Evolutionary conservation across 2,113 vertebrate genomes (phyloP).

Genomic region (Nansenia antarctica): DNA sequence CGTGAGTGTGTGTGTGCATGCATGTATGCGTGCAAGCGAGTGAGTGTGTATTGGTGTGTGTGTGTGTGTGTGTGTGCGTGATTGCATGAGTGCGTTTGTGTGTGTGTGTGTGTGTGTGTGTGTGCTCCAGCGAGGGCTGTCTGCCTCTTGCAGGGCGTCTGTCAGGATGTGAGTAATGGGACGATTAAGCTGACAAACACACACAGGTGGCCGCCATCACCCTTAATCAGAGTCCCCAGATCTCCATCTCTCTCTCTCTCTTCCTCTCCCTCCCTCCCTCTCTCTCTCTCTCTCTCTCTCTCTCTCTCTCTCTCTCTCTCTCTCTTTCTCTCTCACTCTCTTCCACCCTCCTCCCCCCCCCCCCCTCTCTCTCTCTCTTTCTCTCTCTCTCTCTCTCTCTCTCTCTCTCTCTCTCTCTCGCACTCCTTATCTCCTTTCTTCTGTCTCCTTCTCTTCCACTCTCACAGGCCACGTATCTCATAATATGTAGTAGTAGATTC

Average conservation of each 20-base stretch:
- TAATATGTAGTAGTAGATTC: no score
- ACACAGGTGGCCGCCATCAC: constrained; percentile 28
- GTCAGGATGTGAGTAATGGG: constrained; percentile 30
- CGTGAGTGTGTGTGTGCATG: not conserved
- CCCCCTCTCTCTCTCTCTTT: not conserved
- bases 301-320: not conserved
- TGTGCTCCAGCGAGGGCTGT: not conserved
- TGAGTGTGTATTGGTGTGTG: not conserved
- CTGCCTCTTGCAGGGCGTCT: constrained; percentile 7
- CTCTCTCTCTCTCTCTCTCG: not conserved
- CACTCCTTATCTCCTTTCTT: no score
- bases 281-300: not conserved
- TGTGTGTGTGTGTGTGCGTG: not conserved
- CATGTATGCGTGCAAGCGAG: no score
- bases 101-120: not conserved
- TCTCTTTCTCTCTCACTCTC: not conserved
- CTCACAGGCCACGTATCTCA: not conserved
- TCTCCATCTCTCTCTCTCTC: constrained; percentile 5
- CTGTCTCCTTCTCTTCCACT: not conserved
- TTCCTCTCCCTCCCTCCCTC: not conserved
- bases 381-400: not conserved
- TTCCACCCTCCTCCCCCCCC: no score
- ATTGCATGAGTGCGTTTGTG: not conserved
- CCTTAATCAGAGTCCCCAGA: constrained; percentile 18
- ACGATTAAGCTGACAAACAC: constrained; percentile 33